A percentile compares a stretch with the other conserved stretches of the same genome.
Conservation (phyloP, 2,797 vertebrate genomes). For the Sebastiscus albofasciatus region DNA sequence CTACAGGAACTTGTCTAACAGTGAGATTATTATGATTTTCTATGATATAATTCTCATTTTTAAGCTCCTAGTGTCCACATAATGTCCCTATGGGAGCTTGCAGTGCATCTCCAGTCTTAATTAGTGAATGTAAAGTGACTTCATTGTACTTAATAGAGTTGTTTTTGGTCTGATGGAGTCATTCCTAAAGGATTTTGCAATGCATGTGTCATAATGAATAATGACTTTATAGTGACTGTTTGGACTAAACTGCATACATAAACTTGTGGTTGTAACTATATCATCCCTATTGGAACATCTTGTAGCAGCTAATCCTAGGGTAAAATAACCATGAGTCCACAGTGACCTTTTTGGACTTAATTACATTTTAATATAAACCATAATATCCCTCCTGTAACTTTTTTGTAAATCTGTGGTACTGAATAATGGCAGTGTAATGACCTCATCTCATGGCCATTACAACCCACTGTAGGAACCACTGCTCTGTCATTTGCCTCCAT, state of each 20-base stretch:
- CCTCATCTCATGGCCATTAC: constrained; percentile 57
- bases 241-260: not conserved
- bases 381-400: constrained; percentile 11
- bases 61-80: not conserved
- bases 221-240: not conserved
- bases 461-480: constrained; percentile 39
- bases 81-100: not conserved
- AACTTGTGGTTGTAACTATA: constrained; percentile 17
- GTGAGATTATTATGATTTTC: not conserved
- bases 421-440: constrained; percentile 55
- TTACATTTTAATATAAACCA: constrained; percentile 41
- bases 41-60: not conserved
- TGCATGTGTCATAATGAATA: not conserved
- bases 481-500: constrained; percentile 52
- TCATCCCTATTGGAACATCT: not conserved
- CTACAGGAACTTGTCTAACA: not conserved
- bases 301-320: not conserved
- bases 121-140: not conserved
- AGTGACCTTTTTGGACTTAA: constrained; percentile 30
- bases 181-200: not conserved
- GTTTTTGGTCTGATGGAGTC: not conserved
- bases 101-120: not conserved
- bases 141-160: not conserved
- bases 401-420: constrained; percentile 39
- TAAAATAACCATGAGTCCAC: not conserved